These are phyloP conservation scores for Rhorus exstirpatorius DNA, from an alignment of 2,888 invertebrate species.

Conservation along the genomic window DNA sequence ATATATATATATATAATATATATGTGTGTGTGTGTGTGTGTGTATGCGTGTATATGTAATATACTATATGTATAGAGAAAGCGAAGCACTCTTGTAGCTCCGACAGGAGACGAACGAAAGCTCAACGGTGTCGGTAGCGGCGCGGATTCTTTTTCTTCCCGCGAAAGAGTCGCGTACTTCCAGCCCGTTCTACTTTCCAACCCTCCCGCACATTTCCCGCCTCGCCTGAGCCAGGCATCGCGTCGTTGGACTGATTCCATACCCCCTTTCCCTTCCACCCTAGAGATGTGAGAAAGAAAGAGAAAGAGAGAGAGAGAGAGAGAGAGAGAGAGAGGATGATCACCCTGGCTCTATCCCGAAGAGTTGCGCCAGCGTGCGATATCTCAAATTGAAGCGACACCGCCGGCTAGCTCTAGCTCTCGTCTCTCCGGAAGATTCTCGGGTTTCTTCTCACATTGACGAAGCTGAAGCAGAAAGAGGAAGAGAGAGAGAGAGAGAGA, in stretches of 20 bases:
- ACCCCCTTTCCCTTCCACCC: slow-evolving; percentile 36
- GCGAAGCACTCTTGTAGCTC: slow-evolving; percentile 4
- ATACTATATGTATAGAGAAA: slow-evolving; percentile 4
- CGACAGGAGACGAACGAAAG: slow-evolving; percentile 45
- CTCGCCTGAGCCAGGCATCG: slow-evolving; percentile 51
- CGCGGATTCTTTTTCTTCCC: slow-evolving; percentile 61
- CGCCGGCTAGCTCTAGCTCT: slow-evolving; percentile 51
- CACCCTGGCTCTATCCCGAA: slow-evolving; percentile 66
- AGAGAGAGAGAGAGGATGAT: slow-evolving; percentile 32
- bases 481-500: not conserved
- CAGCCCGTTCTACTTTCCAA: slow-evolving; percentile 33
- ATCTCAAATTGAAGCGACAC: slow-evolving; percentile 81
- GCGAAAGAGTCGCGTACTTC: slow-evolving; percentile 53
- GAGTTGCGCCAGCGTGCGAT: slow-evolving; percentile 71
- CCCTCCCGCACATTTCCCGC: slow-evolving; percentile 7
- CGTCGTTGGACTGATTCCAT: slow-evolving; percentile 68
- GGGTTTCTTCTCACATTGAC: slow-evolving; percentile 69
- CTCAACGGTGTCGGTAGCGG: slow-evolving; percentile 61
- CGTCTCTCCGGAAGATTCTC: slow-evolving; percentile 58
- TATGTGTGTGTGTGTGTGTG: slow-evolving; percentile 26
- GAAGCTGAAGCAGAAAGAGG: slow-evolving; percentile 35
- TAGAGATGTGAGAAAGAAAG: not conserved
- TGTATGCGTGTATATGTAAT: slow-evolving; percentile 32
- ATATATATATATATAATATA: slow-evolving; percentile 28
- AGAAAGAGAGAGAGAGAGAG: not conserved